Conservation (phyloP, 2,113 vertebrate genomes). For the Pristiophorus japonicus region DNA sequence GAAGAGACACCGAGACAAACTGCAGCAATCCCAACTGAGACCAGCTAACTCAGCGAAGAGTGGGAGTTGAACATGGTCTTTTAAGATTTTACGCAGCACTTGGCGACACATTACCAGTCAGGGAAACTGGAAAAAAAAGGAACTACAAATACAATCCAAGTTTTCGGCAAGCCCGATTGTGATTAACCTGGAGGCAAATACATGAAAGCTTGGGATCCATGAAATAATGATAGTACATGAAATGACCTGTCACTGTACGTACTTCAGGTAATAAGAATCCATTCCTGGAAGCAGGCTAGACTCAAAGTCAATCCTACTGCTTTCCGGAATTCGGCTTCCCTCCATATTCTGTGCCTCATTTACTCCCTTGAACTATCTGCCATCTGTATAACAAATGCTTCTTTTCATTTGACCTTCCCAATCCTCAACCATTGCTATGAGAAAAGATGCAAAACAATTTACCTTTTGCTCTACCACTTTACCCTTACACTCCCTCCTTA, state of each 20-base stretch:
- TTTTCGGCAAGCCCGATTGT: background rate
- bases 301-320: too few species aligned
- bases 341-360: too few species aligned
- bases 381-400: too few species aligned
- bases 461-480: too few species aligned
- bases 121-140: background rate
- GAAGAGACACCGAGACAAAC: background rate
- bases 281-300: background rate
- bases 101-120: background rate
- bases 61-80: too few species aligned
- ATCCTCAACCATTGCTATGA: too few species aligned
- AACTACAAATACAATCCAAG: background rate
- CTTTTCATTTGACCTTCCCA: too few species aligned
- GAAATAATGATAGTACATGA: background rate
- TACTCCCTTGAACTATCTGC: too few species aligned
- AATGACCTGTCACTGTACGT: background rate
- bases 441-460: too few species aligned
- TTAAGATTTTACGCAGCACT: too few species aligned
- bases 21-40: background rate
- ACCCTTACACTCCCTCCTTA: too few species aligned
- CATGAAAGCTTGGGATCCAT: background rate
- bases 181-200: background rate
- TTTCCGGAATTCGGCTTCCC: too few species aligned
- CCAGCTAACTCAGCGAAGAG: background rate
- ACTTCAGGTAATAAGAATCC: background rate